Evolutionary conservation across 2,888 invertebrate species (phyloP), one percentile per base, ranked within the genome.

Genomic region (Cancer borealis): DNA sequence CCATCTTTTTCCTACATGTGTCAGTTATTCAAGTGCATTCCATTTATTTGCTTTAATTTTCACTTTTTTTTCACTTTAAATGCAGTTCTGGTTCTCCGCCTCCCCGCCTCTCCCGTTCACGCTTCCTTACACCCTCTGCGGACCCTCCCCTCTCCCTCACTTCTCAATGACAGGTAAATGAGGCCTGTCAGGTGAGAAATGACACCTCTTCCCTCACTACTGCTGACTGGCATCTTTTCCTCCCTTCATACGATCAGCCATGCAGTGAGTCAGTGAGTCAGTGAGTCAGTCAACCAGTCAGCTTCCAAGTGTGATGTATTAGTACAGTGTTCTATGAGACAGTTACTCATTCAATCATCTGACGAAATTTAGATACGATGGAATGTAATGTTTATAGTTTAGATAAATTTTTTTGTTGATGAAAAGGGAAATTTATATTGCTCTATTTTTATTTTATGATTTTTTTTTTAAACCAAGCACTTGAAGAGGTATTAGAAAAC

Each of bases 171-270:
- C 79, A 79, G 10, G 30, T 30, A 79, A 79, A 79, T 79, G 79
- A 79, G 79, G 79, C 79, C 30, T 30, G 79, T 26, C 79, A 79
- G 79, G 30, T 79, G 30, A 79, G 79, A 79, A 30, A 79, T 79
- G 79, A 79, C 79, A 79, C 79, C 73, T 73, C 26, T 10, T 79
- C 8, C 79, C 79, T 79, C 14, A 30, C 3, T 30, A 12, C 30
- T 66, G 79, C 12, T 79, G 79, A 79, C 79, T 79, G 30, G 79
- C 79, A 14, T 79, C 30, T 79, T 30, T 30, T 14, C 79, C 14
- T 79, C 12, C 30, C 79, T 30, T 79, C 26, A 79, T 4, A 79
- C 30, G 10, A 30, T 73, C 73, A 73, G 30, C 79, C 79, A 30
- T 30, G 79, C 79, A 26, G 12, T 79, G 30, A 26, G 30, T 79